phyloP scores from a whole-genome alignment of 1,140 invertebrate species.

The Orchestia grillus region DNA sequence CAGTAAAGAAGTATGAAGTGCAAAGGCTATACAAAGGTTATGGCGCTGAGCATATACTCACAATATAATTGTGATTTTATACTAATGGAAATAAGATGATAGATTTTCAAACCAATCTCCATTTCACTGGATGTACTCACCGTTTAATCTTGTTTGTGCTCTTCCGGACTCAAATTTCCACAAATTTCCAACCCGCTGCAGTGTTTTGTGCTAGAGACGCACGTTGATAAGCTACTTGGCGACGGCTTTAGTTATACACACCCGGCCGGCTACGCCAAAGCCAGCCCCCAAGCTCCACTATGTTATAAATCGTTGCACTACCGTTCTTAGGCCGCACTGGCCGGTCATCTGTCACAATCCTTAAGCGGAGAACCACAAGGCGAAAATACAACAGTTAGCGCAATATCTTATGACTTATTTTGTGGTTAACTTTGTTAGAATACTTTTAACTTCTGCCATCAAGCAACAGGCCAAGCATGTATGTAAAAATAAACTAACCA shows the following conservation, averaged over 20 bases:
- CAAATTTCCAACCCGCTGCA: not conserved
- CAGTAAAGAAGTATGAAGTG: no score
- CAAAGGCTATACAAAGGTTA: no score
- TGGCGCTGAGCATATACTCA: no score
- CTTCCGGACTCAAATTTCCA: not conserved
- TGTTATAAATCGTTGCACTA: not conserved
- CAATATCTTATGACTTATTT: not conserved
- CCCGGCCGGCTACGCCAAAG: not conserved
- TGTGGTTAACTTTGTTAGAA: not conserved
- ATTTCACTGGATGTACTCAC: not conserved
- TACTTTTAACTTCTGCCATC: not conserved
- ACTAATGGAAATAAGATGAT: no score
- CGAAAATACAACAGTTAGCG: not conserved
- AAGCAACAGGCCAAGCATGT: not conserved
- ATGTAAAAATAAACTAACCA: not conserved
- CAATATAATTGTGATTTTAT: no score
- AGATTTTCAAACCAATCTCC: not conserved
- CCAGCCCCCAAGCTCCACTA: not conserved
- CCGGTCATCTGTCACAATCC: not conserved
- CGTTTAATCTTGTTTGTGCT: not conserved
- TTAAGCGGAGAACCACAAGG: not conserved
- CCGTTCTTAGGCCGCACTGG: not conserved
- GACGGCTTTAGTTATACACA: not conserved
- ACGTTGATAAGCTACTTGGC: not conserved
- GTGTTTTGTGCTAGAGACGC: not conserved